Evolutionary conservation across 2,113 vertebrate genomes (phyloP).

Genomic region (Ptilorrhoa leucosticta): DNA sequence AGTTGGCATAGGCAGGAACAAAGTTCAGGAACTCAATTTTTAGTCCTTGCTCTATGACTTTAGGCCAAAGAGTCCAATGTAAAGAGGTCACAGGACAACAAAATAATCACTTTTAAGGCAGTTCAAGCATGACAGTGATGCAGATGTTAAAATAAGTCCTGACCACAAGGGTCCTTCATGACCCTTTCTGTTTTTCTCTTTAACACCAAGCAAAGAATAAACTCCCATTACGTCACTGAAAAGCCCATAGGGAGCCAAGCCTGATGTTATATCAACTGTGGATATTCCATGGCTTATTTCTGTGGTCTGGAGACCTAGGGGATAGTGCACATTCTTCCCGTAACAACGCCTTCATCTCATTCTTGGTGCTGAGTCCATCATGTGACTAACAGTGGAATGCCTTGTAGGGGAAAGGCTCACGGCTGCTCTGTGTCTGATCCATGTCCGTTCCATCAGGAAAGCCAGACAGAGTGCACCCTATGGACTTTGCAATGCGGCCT

Average conservation of each 20-base stretch:
- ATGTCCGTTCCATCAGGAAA: neutral
- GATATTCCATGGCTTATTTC: neutral
- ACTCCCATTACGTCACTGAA: neutral
- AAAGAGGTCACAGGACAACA: neutral
- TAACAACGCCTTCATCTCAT: neutral
- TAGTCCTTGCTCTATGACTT: neutral
- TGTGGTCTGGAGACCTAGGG: neutral
- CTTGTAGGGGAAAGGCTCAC: neutral
- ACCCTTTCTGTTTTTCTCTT: neutral
- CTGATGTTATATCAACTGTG: neutral
- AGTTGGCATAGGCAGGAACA: neutral
- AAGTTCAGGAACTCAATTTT: neutral
- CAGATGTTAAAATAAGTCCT: conserved; percentile 18
- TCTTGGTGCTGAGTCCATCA: neutral
- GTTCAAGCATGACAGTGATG: conserved; percentile 7
- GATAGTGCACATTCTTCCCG: neutral
- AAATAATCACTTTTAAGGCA: neutral
- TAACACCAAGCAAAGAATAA: conserved; percentile 2
- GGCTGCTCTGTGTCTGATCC: neutral
- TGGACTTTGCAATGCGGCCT: neutral
- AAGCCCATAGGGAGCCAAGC: neutral
- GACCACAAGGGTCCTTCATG: neutral
- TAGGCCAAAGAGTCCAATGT: neutral
- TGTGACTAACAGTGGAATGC: neutral
- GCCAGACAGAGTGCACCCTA: neutral